Percentiles rank a stretch among this genome's conserved stretches.
phyloP scores from a whole-genome alignment of 2,888 invertebrate genomes.

The Campaea margaritaria region DNA sequence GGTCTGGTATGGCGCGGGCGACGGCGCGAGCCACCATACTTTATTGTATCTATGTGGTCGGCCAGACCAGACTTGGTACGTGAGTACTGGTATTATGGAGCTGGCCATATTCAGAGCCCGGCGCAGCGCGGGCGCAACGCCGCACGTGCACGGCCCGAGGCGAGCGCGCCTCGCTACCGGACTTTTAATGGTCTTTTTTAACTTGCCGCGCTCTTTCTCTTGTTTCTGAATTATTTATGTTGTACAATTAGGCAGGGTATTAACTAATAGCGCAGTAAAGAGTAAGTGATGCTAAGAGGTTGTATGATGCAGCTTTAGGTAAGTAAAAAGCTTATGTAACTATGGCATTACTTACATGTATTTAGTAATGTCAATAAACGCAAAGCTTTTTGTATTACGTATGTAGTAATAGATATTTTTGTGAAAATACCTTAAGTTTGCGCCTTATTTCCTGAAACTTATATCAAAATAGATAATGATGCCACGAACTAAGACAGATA shows the following conservation, averaged over 20 bases:
- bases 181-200: constrained; percentile 72
- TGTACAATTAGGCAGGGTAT: constrained; percentile 45
- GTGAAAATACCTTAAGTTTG: no score
- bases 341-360: background rate
- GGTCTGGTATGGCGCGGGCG: constrained; percentile 57
- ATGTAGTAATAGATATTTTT: no score
- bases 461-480: no score
- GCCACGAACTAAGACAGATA: no score
- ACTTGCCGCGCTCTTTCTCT: constrained; percentile 52
- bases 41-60: constrained; percentile 20
- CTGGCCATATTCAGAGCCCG: constrained; percentile 55
- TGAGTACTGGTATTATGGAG: constrained; percentile 21
- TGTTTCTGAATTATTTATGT: constrained; percentile 49
- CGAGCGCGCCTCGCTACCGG: constrained; percentile 68
- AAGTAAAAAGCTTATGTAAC: background rate
- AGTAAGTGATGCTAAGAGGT: background rate
- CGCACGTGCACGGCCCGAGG: constrained; percentile 64
- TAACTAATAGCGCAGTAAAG: constrained; percentile 31
- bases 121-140: background rate
- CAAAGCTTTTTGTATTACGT: no score
- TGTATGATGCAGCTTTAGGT: background rate
- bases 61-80: constrained; percentile 5
- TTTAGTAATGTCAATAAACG: no score
- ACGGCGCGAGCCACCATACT: constrained; percentile 57
- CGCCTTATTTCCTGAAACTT: no score